A percentile compares a stretch with the other conserved stretches of the same genome.
phyloP scores from a whole-genome alignment of 2,888 invertebrate species.

The Metallyticus violacea region DNA sequence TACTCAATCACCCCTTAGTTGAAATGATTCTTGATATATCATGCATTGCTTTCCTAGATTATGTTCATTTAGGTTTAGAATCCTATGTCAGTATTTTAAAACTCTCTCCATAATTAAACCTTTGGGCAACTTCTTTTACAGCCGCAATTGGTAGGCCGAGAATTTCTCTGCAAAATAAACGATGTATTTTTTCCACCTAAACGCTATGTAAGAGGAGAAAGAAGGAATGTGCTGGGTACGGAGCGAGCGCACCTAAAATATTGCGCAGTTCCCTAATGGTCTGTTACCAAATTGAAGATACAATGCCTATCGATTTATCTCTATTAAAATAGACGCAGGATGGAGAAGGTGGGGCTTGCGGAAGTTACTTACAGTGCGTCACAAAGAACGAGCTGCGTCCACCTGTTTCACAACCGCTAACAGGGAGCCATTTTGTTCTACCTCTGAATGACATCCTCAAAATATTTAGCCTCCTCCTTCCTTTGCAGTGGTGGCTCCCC shows the following conservation, averaged over 20 bases:
- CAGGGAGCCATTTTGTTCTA: neutral
- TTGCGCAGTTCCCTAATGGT: neutral
- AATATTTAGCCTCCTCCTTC: neutral
- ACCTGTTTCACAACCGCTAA: neutral
- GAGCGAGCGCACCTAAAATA: neutral
- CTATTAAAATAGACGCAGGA: neutral
- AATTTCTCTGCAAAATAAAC: too few relatives aligned
- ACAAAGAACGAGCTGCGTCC: neutral
- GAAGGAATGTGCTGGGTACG: too few relatives aligned
- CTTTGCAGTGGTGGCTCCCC: neutral
- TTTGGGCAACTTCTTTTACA: too few relatives aligned
- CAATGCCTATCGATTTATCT: neutral
- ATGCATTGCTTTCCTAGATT: too few relatives aligned
- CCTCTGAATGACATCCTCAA: neutral
- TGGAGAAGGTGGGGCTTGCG: neutral
- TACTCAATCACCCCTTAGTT: too few relatives aligned
- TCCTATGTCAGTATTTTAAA: too few relatives aligned
- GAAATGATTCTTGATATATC: too few relatives aligned
- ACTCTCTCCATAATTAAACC: too few relatives aligned
- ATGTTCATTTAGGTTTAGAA: too few relatives aligned
- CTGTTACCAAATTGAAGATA: neutral
- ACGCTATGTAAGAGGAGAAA: too few relatives aligned
- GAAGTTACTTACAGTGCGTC: neutral
- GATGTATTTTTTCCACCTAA: too few relatives aligned
- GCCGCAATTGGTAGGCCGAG: too few relatives aligned